Evolutionary conservation across 2,113 vertebrate species (phyloP).

Genomic region (Melanostigma gelatinosum): DNA sequence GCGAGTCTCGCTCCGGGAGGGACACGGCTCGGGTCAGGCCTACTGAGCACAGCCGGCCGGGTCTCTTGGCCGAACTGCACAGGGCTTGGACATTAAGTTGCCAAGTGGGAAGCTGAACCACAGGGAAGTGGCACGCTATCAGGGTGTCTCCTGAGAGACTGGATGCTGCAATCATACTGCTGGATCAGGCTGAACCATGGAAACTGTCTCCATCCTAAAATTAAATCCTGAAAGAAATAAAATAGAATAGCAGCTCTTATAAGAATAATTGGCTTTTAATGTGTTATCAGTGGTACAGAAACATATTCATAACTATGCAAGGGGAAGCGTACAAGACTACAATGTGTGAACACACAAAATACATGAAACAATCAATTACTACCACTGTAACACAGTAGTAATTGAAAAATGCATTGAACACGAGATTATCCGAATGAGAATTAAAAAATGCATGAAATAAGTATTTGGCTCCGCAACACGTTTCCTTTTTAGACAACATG

Average conservation of each 20-base stretch:
- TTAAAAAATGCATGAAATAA: neutral
- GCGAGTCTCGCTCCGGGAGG: conserved; percentile 86
- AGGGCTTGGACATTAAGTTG: conserved; percentile 86
- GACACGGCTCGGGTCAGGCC: conserved; percentile 83
- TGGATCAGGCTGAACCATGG: conserved; percentile 18
- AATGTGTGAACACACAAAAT: neutral
- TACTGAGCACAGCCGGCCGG: conserved; percentile 84
- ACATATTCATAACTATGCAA: neutral
- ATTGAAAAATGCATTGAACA: neutral
- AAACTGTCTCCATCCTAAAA: conserved; percentile 38
- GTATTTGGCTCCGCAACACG: too few relatives aligned
- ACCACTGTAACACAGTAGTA: neutral
- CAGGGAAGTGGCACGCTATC: conserved; percentile 92
- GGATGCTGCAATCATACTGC: conserved; percentile 90
- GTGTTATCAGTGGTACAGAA: neutral
- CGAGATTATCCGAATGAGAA: neutral
- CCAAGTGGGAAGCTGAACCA: conserved; percentile 89
- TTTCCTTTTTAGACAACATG: neutral
- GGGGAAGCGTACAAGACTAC: neutral
- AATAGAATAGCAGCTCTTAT: neutral
- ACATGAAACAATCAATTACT: neutral
- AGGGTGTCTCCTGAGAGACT: conserved; percentile 92
- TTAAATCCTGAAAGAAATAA: conserved; percentile 36
- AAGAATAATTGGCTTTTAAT: neutral
- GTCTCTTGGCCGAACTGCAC: conserved; percentile 83